Evolutionary conservation across 2,888 invertebrate species (phyloP).

Genomic region (Cosmopolites sordidus): DNA sequence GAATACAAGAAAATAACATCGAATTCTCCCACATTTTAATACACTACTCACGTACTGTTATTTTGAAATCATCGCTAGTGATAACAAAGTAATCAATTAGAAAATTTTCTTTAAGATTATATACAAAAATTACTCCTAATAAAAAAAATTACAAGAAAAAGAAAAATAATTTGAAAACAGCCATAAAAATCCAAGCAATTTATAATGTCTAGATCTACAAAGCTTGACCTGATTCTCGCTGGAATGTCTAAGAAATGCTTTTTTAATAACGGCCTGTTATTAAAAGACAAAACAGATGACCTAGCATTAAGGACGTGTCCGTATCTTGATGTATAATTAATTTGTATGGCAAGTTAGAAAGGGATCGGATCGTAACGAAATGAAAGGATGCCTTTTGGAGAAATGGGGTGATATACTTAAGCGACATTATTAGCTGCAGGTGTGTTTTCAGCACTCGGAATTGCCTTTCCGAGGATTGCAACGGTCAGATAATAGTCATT

Average conservation of each 20-base stretch:
- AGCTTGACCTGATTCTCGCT: background rate
- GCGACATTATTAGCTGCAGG: slow-evolving; percentile 15
- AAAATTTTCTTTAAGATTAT: too few relatives aligned
- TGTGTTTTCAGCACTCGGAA: slow-evolving; percentile 14
- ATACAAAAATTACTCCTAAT: too few relatives aligned
- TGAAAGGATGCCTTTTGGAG: slow-evolving; percentile 18
- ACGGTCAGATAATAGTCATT: background rate
- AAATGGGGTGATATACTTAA: slow-evolving; percentile 22
- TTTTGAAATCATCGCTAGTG: too few relatives aligned
- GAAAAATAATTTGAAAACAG: too few relatives aligned
- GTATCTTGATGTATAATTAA: slow-evolving; percentile 19
- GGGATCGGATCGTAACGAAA: slow-evolving; percentile 15
- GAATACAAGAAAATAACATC: too few relatives aligned
- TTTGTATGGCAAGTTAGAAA: slow-evolving; percentile 19
- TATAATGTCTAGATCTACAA: too few relatives aligned
- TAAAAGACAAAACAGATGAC: slow-evolving; percentile 21
- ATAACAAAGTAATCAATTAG: too few relatives aligned
- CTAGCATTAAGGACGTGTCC: slow-evolving; percentile 20
- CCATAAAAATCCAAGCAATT: too few relatives aligned
- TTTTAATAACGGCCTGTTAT: slow-evolving; percentile 11
- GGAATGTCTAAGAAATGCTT: slow-evolving; percentile 5
- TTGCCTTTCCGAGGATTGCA: background rate
- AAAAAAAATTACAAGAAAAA: too few relatives aligned
- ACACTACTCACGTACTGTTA: too few relatives aligned
- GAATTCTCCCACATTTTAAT: too few relatives aligned